Evolutionary conservation across 2,888 invertebrate species (phyloP).

Genomic region (Labia minor): DNA sequence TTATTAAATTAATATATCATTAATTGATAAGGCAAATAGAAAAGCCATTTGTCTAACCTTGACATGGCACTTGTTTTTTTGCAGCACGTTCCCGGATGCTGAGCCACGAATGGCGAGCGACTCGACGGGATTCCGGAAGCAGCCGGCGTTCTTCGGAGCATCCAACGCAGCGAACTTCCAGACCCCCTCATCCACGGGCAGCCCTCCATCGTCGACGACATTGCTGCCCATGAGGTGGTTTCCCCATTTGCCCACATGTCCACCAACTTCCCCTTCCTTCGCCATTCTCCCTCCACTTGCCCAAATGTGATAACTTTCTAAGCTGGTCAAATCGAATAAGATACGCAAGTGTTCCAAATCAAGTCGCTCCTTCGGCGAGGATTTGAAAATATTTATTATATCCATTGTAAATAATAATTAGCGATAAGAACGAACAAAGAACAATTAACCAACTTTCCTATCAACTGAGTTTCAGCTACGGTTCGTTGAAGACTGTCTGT

Average conservation of each 20-base stretch:
- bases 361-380: not conserved
- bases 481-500: not conserved
- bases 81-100: not conserved
- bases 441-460: not conserved
- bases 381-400: not conserved
- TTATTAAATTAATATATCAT: too few species aligned
- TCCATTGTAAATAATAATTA: too few species aligned
- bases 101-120: not conserved
- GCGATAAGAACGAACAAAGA: not conserved
- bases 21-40: too few species aligned
- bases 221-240: not conserved
- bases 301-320: not conserved
- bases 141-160: not conserved
- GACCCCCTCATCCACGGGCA: not conserved
- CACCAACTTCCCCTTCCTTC: not conserved
- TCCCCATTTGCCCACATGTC: not conserved
- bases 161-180: not conserved
- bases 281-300: not conserved
- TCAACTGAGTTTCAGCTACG: not conserved
- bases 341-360: not conserved
- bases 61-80: not conserved
- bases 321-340: not conserved
- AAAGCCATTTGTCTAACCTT: too few species aligned
- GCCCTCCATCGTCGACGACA: not conserved
- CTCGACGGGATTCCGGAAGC: not conserved